Conservation (phyloP, 2,797 vertebrate species). For the Mallotus villosus region DNA sequence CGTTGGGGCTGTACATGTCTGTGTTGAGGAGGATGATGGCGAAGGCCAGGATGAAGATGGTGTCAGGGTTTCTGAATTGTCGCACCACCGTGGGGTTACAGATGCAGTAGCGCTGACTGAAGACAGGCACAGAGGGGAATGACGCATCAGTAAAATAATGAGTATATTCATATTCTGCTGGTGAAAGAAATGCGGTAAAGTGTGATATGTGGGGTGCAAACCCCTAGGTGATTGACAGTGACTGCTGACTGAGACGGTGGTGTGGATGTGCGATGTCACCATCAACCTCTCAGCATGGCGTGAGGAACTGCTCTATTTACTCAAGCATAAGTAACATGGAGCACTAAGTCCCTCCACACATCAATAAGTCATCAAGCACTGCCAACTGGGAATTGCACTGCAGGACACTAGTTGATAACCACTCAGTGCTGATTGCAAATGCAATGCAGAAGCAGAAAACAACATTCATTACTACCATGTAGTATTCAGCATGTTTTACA, state of each 20-base stretch:
- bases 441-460: not conserved
- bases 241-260: not conserved
- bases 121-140: not conserved
- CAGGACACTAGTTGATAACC: not conserved
- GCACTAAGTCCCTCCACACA: slow-evolving; percentile 33
- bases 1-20: slow-evolving; percentile 99
- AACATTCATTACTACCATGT: not conserved
- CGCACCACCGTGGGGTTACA: slow-evolving; percentile 96
- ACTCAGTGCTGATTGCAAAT: slow-evolving; percentile 4
- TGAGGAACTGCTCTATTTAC: slow-evolving; percentile 16
- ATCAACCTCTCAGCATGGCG: slow-evolving; percentile 11
- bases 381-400: not conserved
- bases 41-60: slow-evolving; percentile 98
- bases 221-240: not conserved
- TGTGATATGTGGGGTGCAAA: not conserved
- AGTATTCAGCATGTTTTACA: not conserved
- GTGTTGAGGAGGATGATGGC: slow-evolving; percentile 99
- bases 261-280: not conserved
- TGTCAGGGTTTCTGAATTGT: slow-evolving; percentile 97
- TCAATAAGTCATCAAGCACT: slow-evolving; percentile 28
- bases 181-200: too few relatives aligned
- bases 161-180: not conserved
- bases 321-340: slow-evolving; percentile 46
- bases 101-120: slow-evolving; percentile 96
- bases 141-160: not conserved